These are phyloP conservation scores for Monoplex corrugatus DNA, from an alignment of 2,888 invertebrate species.

Conservation along the genomic window DNA sequence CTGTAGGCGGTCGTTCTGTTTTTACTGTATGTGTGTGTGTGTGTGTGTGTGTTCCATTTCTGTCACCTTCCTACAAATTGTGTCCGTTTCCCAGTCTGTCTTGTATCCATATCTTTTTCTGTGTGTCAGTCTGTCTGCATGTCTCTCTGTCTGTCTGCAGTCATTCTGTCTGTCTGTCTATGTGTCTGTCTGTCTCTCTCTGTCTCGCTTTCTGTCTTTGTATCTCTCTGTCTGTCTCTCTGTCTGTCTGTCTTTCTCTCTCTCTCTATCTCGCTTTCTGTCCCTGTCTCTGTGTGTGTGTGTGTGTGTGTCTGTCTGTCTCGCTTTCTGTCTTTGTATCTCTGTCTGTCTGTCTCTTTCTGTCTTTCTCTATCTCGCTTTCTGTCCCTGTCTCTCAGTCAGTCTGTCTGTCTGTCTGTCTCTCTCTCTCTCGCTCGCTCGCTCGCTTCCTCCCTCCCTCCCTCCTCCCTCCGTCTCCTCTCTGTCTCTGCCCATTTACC, in stretches of 20 bases:
- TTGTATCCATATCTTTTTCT: conserved; percentile 7
- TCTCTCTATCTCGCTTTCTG: neutral
- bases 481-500: neutral
- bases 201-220: too few species aligned
- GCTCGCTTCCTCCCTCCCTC: neutral
- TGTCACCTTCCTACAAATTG: too few species aligned
- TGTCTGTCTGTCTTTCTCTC: neutral
- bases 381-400: neutral
- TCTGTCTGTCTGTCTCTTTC: too few species aligned
- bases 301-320: conserved; percentile 20
- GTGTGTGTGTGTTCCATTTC: too few species aligned
- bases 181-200: too few species aligned
- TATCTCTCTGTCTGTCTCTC: too few species aligned
- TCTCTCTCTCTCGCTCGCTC: neutral
- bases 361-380: too few species aligned
- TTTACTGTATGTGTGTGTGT: too few species aligned
- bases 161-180: too few species aligned
- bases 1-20: too few species aligned
- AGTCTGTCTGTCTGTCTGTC: too few species aligned
- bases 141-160: neutral
- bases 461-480: neutral
- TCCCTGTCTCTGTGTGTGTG: neutral
- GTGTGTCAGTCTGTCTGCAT: conserved; percentile 30
- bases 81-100: neutral
- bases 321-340: neutral